Conservation (phyloP, 2,888 invertebrate species). For the Drosophila nigritarsus region DNA sequence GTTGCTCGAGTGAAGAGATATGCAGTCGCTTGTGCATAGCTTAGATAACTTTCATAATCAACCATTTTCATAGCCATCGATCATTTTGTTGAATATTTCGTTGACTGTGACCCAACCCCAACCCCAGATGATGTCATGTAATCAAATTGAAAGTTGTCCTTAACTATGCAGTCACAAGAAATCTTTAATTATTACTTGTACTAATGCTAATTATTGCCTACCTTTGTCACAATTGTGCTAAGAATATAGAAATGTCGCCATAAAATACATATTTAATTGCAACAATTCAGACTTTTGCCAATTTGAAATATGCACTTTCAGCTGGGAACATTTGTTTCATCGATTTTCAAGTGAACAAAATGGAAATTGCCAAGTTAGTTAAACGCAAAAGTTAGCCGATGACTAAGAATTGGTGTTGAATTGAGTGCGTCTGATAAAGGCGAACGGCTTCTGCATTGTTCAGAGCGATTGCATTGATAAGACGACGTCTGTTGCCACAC, state of each 20-base stretch:
- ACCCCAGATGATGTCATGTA: not conserved
- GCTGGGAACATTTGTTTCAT: no score
- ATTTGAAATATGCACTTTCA: no score
- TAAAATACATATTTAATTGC: no score
- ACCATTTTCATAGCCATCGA: not conserved
- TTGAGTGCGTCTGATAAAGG: not conserved
- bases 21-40: not conserved
- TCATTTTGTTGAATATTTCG: not conserved
- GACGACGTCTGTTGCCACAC: not conserved
- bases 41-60: not conserved
- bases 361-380: no score
- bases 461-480: conserved; percentile 47
- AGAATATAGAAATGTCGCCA: not conserved
- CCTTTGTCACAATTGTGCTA: not conserved
- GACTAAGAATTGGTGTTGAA: conserved; percentile 10
- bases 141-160: not conserved
- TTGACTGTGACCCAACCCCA: not conserved
- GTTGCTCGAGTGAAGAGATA: not conserved
- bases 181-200: not conserved
- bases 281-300: no score
- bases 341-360: no score
- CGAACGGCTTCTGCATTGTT: conserved; percentile 34
- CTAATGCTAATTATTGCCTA: not conserved
- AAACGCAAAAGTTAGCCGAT: no score
- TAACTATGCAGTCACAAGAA: not conserved